phyloP scores from a whole-genome alignment of 2,797 vertebrate genomes.

The Fistularia tabacaria region DNA sequence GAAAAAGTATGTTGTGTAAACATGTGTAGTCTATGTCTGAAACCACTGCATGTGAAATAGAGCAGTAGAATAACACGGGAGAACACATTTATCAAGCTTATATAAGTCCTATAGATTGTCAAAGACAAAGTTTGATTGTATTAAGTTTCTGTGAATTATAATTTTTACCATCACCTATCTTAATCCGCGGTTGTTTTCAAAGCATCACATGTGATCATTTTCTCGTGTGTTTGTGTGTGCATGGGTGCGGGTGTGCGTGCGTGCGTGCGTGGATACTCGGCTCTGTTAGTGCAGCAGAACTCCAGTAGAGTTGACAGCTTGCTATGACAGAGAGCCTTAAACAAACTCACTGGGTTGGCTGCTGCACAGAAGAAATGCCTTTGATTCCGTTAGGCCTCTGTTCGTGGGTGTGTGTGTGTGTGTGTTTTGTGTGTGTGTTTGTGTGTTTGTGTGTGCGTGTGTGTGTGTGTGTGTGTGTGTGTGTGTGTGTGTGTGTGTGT shows the following conservation, averaged over 20 bases:
- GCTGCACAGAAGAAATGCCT: constrained; percentile 70
- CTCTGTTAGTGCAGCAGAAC: constrained; percentile 41
- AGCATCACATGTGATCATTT: neutral
- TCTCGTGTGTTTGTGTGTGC: neutral
- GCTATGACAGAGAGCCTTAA: constrained; percentile 70
- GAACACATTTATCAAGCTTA: too few relatives aligned
- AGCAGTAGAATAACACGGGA: too few relatives aligned
- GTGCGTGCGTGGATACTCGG: constrained; percentile 14
- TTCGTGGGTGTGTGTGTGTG: constrained; percentile 10
- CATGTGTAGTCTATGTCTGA: too few relatives aligned
- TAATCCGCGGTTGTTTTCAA: neutral
- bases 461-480: too few relatives aligned
- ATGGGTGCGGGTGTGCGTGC: constrained; percentile 5
- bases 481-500: too few relatives aligned
- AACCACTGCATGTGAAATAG: too few relatives aligned
- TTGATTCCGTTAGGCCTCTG: constrained; percentile 64
- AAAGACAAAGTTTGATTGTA: too few relatives aligned
- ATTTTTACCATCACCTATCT: too few relatives aligned
- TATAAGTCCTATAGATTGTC: too few relatives aligned
- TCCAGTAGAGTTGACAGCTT: constrained; percentile 65
- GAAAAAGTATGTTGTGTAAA: too few relatives aligned
- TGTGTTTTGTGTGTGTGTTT: constrained; percentile 1
- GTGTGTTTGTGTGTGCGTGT: too few relatives aligned
- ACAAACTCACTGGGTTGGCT: constrained; percentile 55
- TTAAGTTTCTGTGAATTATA: too few relatives aligned